Evolutionary conservation across 1,140 invertebrate genomes (phyloP).

Genomic region (Stegodyphus dumicola): DNA sequence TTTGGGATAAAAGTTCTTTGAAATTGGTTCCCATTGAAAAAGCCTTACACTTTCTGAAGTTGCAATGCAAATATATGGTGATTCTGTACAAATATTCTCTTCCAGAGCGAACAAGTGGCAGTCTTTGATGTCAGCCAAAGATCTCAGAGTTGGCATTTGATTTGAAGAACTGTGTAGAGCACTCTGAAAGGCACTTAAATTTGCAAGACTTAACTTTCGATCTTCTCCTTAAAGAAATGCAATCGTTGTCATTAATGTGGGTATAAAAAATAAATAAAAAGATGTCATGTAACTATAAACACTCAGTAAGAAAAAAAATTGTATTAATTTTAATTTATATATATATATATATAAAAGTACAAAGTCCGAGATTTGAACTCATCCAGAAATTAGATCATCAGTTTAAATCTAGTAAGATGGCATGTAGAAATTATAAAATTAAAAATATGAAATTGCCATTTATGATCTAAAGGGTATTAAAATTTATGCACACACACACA

Average conservation of each 20-base stretch:
- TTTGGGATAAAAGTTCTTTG: constrained; percentile 66
- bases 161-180: constrained; percentile 28
- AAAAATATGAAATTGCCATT: too few relatives aligned
- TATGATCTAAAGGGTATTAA: too few relatives aligned
- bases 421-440: too few relatives aligned
- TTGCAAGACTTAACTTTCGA: constrained; percentile 76
- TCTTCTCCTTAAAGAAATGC: constrained; percentile 63
- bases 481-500: too few relatives aligned
- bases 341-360: too few relatives aligned
- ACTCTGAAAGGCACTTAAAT: constrained; percentile 62
- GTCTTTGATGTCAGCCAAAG: constrained; percentile 69
- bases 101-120: constrained; percentile 76
- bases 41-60: constrained; percentile 75
- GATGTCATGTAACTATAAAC: too few relatives aligned
- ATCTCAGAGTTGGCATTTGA: background rate
- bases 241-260: background rate
- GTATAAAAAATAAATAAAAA: too few relatives aligned
- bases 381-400: too few relatives aligned
- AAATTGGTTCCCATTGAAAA: constrained; percentile 67
- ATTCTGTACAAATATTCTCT: constrained; percentile 63
- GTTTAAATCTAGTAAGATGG: too few relatives aligned
- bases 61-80: constrained; percentile 73
- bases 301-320: too few relatives aligned
- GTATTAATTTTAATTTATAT: too few relatives aligned
- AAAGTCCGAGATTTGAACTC: too few relatives aligned